phyloP scores from a whole-genome alignment of 2,888 invertebrate genomes.

The Ochropleura leucogaster region DNA sequence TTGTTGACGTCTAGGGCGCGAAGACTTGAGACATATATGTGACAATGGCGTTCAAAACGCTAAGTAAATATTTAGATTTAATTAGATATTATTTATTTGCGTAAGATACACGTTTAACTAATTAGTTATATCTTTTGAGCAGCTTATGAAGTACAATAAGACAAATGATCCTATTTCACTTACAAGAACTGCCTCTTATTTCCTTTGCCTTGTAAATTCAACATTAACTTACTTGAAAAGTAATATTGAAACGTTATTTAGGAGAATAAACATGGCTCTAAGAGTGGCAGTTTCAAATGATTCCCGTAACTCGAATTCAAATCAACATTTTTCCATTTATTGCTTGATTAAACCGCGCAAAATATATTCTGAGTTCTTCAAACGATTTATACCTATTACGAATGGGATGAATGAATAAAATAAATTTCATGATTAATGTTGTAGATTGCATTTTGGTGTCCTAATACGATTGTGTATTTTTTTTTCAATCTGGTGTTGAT shows the following conservation, averaged over 20 bases:
- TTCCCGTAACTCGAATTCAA: conserved; percentile 23
- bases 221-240: background rate
- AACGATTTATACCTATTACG: conserved; percentile 37
- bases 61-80: background rate
- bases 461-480: background rate
- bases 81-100: background rate
- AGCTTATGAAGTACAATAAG: conserved; percentile 11
- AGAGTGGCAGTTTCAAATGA: conserved; percentile 24
- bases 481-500: background rate
- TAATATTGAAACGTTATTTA: conserved; percentile 8
- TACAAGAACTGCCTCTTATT: background rate
- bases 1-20: too few species aligned
- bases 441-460: conserved; percentile 7
- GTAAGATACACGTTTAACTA: background rate
- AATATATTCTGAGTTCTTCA: conserved; percentile 26
- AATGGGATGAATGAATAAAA: conserved; percentile 29
- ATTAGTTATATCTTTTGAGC: background rate
- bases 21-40: too few species aligned
- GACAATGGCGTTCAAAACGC: too few species aligned
- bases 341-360: conserved; percentile 38
- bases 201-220: background rate
- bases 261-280: conserved; percentile 6
- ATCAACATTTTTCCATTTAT: conserved; percentile 36
- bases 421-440: conserved; percentile 8
- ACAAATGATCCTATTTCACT: background rate